Evolutionary conservation across 2,888 invertebrate genomes (phyloP).

Genomic region (Drosophila hawaiiensis): DNA sequence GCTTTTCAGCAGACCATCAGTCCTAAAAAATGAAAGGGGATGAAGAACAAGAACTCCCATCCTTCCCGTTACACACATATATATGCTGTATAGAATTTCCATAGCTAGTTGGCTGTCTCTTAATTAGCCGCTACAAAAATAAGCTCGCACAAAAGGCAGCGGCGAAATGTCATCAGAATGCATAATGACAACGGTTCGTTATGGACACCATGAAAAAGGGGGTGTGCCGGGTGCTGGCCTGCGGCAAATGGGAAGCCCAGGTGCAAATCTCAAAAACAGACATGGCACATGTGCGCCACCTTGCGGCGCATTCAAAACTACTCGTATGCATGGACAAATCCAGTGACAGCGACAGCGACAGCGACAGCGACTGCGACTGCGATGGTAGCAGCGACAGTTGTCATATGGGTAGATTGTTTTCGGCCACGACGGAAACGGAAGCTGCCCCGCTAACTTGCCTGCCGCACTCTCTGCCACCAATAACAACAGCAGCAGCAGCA

Average conservation of each 20-base stretch:
- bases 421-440: slow-evolving; percentile 73
- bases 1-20: not conserved
- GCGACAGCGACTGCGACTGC: slow-evolving; percentile 33
- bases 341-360: slow-evolving; percentile 35
- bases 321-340: slow-evolving; percentile 47
- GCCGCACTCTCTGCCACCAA: slow-evolving; percentile 30
- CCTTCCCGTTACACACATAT: slow-evolving; percentile 24
- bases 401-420: slow-evolving; percentile 78
- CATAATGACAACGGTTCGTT: slow-evolving; percentile 75
- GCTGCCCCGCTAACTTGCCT: slow-evolving; percentile 70
- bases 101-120: slow-evolving; percentile 57
- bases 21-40: not conserved
- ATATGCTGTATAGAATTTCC: slow-evolving; percentile 62
- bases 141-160: slow-evolving; percentile 68
- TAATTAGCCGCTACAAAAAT: slow-evolving; percentile 74
- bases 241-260: slow-evolving; percentile 36
- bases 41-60: not conserved
- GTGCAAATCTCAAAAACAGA: slow-evolving; percentile 66
- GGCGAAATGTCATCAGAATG: slow-evolving; percentile 80
- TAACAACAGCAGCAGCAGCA: slow-evolving; percentile 33
- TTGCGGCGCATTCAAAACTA: slow-evolving; percentile 64
- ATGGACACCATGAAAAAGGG: slow-evolving; percentile 18
- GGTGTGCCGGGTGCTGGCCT: not conserved
- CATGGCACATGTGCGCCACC: slow-evolving; percentile 67
- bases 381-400: slow-evolving; percentile 63